Conservation (phyloP, 2,888 invertebrate genomes). For the Atrina japonica region DNA sequence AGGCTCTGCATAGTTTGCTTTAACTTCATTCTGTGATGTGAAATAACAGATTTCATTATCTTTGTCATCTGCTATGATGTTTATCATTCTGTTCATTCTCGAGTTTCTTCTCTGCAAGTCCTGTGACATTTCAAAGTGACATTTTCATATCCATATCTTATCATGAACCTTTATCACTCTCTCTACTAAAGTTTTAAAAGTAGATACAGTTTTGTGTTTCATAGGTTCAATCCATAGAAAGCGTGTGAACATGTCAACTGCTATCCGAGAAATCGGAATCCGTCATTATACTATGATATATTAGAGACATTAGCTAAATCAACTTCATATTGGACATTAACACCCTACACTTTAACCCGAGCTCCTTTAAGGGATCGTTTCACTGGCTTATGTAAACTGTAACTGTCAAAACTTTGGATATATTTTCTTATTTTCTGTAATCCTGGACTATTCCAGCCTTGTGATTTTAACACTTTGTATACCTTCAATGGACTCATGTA, state of each 20-base stretch:
- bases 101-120: neutral
- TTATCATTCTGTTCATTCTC: neutral
- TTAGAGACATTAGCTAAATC: neutral
- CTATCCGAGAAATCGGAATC: neutral
- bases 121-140: neutral
- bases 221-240: conserved; percentile 13
- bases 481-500: conserved; percentile 16
- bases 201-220: conserved; percentile 2
- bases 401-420: conserved; percentile 14
- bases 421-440: conserved; percentile 20
- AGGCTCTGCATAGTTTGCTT: conserved; percentile 1
- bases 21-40: neutral
- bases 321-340: neutral
- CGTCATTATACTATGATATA: neutral
- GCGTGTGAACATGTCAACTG: neutral
- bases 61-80: neutral
- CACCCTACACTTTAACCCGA: neutral
- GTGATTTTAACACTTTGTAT: conserved; percentile 5
- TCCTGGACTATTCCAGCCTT: neutral
- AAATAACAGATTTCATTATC: neutral
- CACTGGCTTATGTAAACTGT: conserved; percentile 10
- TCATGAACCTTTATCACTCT: no score
- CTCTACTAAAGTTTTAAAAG: neutral
- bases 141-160: no score
- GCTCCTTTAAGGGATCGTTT: conserved; percentile 5